Base-by-base conservation (phyloP, 2,797 vertebrate species). In the Buphagus erythrorhynchus region DNA sequence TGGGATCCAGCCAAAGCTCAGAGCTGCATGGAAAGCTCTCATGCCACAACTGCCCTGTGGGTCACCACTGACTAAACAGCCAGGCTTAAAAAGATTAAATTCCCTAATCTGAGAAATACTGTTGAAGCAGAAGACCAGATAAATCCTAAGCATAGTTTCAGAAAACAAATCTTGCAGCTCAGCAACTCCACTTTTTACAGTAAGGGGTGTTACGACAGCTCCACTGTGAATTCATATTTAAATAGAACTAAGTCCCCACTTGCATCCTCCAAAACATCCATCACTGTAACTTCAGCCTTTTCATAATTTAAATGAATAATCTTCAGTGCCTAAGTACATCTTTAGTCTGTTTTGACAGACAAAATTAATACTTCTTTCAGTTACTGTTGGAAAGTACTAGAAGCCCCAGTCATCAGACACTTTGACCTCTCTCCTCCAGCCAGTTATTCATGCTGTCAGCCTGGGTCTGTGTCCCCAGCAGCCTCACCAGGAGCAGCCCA, bases 271-370 rank as follows among this genome's bases (percentile, higher is more conserved):
- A 29, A 94, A 92, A 38, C 87, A 97, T 94, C 93, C 87, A 96
- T 97, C 94, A 93, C 77, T 88, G 75, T 93, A 95, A 88, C 88
- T 92, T 93, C 74, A 89, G 84, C 72, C 92, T 85, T 92, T 95
- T 89, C 81, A 92, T 92, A 91, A 95, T 96, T 93, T 77, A 89
- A 92, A 96, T 91, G 72, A 92, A 94, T 94, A 91, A 94, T 87
- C 88, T 93, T 71, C 91, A 80, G 68, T 7, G 89, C 84, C 62
- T 83, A 93, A 96, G 73, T 77, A 93, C 35, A 40, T 88, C 92
- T 94, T 94, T 43, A 67, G 71, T 74, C 84, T 68, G 38, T 83
- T 96, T 94, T 93, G 95, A 96, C 91, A 96, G 95, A 65, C 57
- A 65, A 87, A 93, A 96, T 96, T 92, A 97, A 96, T 92, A 71